A percentile compares a stretch with the other conserved stretches of the same genome.
These are phyloP conservation scores for Campaea margaritaria DNA, from an alignment of 2,888 invertebrate genomes.

Conservation along the genomic window DNA sequence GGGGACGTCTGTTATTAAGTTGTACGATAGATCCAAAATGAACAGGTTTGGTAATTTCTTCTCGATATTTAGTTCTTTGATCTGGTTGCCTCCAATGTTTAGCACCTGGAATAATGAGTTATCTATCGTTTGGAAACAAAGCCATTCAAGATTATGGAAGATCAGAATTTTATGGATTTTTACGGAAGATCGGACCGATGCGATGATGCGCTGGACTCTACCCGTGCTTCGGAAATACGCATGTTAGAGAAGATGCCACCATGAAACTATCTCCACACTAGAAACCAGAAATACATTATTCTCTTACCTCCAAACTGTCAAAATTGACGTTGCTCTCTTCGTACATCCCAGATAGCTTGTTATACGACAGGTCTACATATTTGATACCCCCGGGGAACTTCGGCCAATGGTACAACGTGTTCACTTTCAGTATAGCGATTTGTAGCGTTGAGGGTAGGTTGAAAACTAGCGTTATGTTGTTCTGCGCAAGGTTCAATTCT, in stretches of 20 bases:
- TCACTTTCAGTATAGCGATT: slow-evolving; percentile 72
- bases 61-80: slow-evolving; percentile 74
- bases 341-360: slow-evolving; percentile 68
- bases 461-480: slow-evolving; percentile 76
- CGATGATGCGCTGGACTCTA: too few species aligned
- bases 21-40: slow-evolving; percentile 82
- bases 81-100: slow-evolving; percentile 76
- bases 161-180: too few species aligned
- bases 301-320: slow-evolving; percentile 75
- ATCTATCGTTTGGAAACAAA: not conserved
- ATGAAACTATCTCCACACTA: too few species aligned
- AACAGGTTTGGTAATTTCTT: slow-evolving; percentile 73
- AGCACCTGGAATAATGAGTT: slow-evolving; percentile 66
- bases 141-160: not conserved
- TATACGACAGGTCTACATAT: slow-evolving; percentile 76
- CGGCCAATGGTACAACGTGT: slow-evolving; percentile 77
- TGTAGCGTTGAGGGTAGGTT: slow-evolving; percentile 70
- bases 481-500: slow-evolving; percentile 78
- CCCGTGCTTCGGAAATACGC: too few species aligned
- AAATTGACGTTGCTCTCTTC: slow-evolving; percentile 64
- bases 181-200: too few species aligned
- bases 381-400: slow-evolving; percentile 73
- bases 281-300: too few species aligned
- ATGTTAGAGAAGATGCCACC: too few species aligned
- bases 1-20: slow-evolving; percentile 76